Base-by-base conservation (phyloP, 2,797 vertebrate genomes). In the Xenopus petersii region DNA sequence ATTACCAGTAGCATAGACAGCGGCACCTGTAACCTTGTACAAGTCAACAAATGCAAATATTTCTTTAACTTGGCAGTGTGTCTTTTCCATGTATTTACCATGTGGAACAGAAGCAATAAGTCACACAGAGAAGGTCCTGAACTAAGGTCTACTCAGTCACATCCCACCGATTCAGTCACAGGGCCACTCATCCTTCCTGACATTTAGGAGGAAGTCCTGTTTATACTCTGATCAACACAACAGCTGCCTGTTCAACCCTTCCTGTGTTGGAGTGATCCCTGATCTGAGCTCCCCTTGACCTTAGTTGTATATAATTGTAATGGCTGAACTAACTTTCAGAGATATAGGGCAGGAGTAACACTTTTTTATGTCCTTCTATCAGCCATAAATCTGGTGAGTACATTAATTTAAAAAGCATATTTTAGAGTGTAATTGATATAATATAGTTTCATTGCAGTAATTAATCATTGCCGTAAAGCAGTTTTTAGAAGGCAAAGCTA, bases 171-270 rank as follows among this genome's bases (percentile, higher is more conserved):
- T 30, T 61, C 21, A 61, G 67, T 74, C 54, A 69, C 67, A 59
- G 77, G 70, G 71, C 73, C 77, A 65, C 66, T 79, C 77, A 79
- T 79, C 77, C 77, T 79, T 79, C 77, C 77, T 79, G 77, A 79
- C 55, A 30, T 79, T 60, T 74, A 65, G 61, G 71, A 79, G 77
- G 77, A 79, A 79, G 77, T 79, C 77, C 77, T 79, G 77, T 79
- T 74, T 79, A 74, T 73, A 66, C 66, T 70, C 47, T 79, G 77
- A 79, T 79, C 36, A 67, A 79, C 71, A 74, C 77, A 79, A 74
- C 77, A 79, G 77, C 71, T 79, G 77, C 71, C 71, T 70, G 77
- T 64, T 30, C 77, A 79, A 15, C 71, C 77, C 77, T 79, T 79
- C 77, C 77, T 79, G 77, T 79, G 77, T 73, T 70, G 71, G 77